Conservation (phyloP, 2,113 vertebrate genomes). For the Caretta caretta region DNA sequence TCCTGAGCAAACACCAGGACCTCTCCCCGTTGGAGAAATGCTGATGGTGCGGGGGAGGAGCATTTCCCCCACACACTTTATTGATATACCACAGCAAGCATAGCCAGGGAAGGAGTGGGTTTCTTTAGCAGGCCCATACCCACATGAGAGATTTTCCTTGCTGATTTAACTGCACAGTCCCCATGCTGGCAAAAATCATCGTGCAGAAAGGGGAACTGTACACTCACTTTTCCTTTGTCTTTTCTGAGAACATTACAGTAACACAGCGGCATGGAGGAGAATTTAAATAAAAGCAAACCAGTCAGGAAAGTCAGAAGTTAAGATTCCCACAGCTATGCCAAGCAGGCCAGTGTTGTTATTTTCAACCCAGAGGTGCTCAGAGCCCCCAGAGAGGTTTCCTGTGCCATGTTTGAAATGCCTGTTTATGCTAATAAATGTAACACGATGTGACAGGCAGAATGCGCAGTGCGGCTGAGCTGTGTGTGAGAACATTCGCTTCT, state of each 20-base stretch:
- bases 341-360: accelerated
- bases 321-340: neutral
- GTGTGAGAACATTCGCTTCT: neutral
- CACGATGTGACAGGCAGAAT: neutral
- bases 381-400: neutral
- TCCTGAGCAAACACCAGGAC: neutral
- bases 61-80: neutral
- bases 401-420: neutral
- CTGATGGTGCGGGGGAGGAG: neutral
- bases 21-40: neutral
- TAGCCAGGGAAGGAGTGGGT: accelerated
- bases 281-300: neutral
- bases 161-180: neutral
- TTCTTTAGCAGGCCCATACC: accelerated
- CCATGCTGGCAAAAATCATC: accelerated
- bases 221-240: neutral
- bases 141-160: accelerated
- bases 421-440: neutral
- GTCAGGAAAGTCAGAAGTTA: neutral
- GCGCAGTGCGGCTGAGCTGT: neutral
- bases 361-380: neutral
- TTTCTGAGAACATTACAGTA: neutral
- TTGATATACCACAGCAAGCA: accelerated
- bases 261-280: neutral
- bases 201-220: accelerated